Evolutionary conservation across 2,888 invertebrate genomes (phyloP).

Genomic region (Mystacides longicornis): DNA sequence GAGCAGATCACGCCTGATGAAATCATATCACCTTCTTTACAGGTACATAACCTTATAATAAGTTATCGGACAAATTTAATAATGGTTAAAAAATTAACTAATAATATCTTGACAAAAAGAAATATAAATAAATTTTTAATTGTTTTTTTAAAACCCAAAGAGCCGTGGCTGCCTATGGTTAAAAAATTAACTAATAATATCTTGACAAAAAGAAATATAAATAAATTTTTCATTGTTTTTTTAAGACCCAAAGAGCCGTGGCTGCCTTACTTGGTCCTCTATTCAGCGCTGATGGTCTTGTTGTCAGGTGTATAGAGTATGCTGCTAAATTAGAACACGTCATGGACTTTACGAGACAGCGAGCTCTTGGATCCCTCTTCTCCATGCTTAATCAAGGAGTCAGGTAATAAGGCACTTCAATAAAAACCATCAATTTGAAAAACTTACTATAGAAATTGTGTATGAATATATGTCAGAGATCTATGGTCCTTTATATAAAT

Average conservation of each 20-base stretch:
- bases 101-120: no score
- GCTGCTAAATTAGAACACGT: conserved; percentile 92
- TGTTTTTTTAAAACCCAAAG: conserved; percentile 64
- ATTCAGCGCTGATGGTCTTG: conserved; percentile 88
- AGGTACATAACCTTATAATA: conserved; percentile 41
- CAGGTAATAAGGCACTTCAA: conserved; percentile 43
- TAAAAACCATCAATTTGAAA: no score
- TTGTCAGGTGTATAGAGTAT: conserved; percentile 86
- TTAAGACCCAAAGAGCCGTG: conserved; percentile 81
- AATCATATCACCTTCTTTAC: conserved; percentile 71
- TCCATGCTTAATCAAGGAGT: conserved; percentile 96
- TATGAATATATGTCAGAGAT: no score
- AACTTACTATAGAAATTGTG: no score
- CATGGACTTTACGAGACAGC: conserved; percentile 97
- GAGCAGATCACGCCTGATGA: conserved; percentile 64
- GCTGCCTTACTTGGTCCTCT: conserved; percentile 76
- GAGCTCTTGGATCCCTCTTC: conserved; percentile 92
- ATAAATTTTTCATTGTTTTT: conserved; percentile 15
- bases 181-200: no score
- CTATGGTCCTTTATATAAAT: no score
- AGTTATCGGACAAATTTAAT: no score
- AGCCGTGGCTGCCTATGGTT: conserved; percentile 78
- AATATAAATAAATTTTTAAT: no score
- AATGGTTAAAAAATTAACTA: no score
- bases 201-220: no score